These are phyloP conservation scores for Smittia sp. DNA, from an alignment of 2,888 invertebrate species.

Conservation along the genomic window DNA sequence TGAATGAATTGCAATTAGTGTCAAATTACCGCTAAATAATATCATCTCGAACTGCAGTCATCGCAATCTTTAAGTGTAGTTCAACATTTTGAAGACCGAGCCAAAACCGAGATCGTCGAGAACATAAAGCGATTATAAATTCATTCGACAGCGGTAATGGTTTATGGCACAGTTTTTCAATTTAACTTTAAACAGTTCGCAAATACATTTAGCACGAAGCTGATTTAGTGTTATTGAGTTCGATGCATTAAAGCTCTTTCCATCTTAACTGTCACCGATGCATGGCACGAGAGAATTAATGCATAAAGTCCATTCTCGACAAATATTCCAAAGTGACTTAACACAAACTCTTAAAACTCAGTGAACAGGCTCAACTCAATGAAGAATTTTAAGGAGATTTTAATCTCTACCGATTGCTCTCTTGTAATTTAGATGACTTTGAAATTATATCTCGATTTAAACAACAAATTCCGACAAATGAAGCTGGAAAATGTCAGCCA, in stretches of 20 bases:
- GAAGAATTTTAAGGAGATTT: neutral
- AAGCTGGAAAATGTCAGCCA: conserved; percentile 18
- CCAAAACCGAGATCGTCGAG: neutral
- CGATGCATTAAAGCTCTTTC: neutral
- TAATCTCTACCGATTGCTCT: neutral
- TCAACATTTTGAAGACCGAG: too few species aligned
- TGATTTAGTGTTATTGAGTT: neutral
- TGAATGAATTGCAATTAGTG: too few species aligned
- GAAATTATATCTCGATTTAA: conserved; percentile 24
- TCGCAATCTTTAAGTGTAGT: too few species aligned
- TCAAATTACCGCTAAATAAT: too few species aligned
- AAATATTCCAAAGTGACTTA: too few species aligned
- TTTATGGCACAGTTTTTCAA: conserved; percentile 14
- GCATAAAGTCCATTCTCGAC: too few species aligned
- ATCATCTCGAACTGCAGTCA: too few species aligned
- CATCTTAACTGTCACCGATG: neutral
- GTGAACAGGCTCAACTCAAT: too few species aligned
- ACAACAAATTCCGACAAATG: neutral
- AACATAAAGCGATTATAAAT: neutral
- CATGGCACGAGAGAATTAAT: neutral
- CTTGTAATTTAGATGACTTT: neutral
- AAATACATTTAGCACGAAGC: neutral
- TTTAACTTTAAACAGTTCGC: neutral
- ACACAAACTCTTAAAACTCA: too few species aligned
- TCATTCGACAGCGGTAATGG: neutral